Evolutionary conservation across 1,140 invertebrate genomes (phyloP).

Genomic region (Meloidogyne exigua): DNA sequence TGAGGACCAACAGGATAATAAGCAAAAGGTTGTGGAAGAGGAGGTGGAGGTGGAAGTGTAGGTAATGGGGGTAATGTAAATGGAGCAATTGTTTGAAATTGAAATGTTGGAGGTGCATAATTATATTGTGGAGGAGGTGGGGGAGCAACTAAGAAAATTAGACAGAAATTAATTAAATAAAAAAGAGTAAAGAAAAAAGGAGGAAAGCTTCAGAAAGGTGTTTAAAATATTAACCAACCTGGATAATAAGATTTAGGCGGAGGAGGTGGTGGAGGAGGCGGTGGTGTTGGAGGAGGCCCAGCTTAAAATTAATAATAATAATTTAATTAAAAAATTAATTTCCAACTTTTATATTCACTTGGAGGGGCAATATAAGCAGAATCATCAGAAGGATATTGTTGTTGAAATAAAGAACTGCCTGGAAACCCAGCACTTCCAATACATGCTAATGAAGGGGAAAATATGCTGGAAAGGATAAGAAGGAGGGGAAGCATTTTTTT

Average conservation of each 20-base stretch:
- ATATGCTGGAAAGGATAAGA: neutral
- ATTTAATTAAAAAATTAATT: too few species aligned
- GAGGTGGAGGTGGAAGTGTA: neutral
- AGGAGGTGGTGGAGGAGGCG: conserved; percentile 9
- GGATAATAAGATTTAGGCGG: conserved; percentile 5
- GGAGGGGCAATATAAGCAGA: neutral
- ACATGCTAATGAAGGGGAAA: neutral
- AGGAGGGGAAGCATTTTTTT: neutral
- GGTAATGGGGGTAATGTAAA: neutral
- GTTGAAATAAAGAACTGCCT: neutral
- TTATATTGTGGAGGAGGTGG: conserved; percentile 5
- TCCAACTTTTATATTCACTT: neutral
- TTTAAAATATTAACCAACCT: too few species aligned
- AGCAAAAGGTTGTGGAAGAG: neutral
- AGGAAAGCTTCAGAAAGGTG: neutral
- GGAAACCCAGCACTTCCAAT: neutral
- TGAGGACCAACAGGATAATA: conserved; percentile 15
- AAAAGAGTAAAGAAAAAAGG: too few species aligned
- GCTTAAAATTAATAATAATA: neutral
- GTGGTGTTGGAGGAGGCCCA: neutral
- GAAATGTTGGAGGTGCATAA: conserved; percentile 2
- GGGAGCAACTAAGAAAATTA: neutral
- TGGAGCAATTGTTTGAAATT: neutral
- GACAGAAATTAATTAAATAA: neutral
- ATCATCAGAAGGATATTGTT: neutral